Conservation (phyloP, 2,888 invertebrate species). For the Phortica magna region DNA sequence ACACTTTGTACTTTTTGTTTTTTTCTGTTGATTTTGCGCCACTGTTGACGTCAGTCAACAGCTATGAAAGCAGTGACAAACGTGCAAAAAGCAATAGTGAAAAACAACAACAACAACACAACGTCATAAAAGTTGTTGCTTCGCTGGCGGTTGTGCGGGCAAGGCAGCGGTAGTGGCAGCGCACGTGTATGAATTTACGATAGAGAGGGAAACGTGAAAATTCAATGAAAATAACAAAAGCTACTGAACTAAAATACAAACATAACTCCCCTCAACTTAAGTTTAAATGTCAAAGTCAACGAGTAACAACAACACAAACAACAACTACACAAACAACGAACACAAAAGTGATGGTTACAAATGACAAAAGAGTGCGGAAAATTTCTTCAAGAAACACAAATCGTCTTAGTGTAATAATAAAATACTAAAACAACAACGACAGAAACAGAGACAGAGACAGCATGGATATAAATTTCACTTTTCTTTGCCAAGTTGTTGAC, state of each 20-base stretch:
- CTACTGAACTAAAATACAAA: background rate
- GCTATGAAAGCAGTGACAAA: background rate
- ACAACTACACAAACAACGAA: conserved; percentile 43
- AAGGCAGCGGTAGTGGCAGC: background rate
- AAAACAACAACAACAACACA: too few relatives aligned
- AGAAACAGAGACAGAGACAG: background rate
- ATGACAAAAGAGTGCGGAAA: conserved; percentile 1
- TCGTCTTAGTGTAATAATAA: conserved; percentile 9
- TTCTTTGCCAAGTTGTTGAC: conserved; percentile 25
- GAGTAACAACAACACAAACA: conserved; percentile 49
- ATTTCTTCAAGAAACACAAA: conserved; percentile 33
- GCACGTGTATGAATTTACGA: background rate
- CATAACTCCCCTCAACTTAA: conserved; percentile 45
- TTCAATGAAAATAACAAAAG: conserved; percentile 2
- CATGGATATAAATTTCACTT: conserved; percentile 22
- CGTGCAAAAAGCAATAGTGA: background rate
- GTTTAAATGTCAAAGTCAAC: conserved; percentile 72
- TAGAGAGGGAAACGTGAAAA: background rate
- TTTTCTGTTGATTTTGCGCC: background rate
- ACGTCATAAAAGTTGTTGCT: background rate
- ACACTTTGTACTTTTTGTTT: too few relatives aligned
- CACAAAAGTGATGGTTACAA: too few relatives aligned
- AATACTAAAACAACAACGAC: conserved; percentile 15
- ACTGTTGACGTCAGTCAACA: background rate
- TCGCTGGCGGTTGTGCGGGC: background rate